Conservation (phyloP, 2,797 vertebrate species). For the Hypotaenidia okinawae region DNA sequence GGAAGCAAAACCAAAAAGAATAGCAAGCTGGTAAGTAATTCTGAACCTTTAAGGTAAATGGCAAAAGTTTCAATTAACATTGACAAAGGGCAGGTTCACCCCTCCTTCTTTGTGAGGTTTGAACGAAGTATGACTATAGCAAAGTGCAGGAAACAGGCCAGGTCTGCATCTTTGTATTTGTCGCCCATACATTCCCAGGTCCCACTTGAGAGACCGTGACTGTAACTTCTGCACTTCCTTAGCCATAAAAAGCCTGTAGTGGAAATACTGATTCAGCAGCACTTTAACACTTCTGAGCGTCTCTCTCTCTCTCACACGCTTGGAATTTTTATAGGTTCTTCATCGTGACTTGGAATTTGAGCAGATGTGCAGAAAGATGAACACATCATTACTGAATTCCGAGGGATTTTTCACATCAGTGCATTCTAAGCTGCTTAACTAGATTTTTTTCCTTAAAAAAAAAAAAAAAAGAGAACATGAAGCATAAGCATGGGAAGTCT, state of each 20-base stretch:
- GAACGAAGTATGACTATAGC: not conserved
- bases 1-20: not conserved
- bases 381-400: constrained; percentile 3
- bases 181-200: rapidly evolving
- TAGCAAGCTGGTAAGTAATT: not conserved
- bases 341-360: constrained; percentile 1
- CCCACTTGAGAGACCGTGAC: not conserved
- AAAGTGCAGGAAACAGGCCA: not conserved
- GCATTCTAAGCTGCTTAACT: constrained; percentile 37
- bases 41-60: not conserved
- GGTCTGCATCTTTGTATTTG: not conserved
- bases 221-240: not conserved
- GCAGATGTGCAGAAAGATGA: constrained; percentile 34
- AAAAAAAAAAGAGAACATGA: not conserved
- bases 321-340: constrained; percentile 33
- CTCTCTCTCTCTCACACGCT: not conserved
- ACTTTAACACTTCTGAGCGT: not conserved
- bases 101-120: not conserved
- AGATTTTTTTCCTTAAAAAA: not conserved
- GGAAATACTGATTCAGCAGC: not conserved
- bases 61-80: not conserved
- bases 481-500: not conserved
- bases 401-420: constrained; percentile 25
- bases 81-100: not conserved
- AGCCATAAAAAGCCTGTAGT: not conserved